Percentiles rank a stretch among this genome's conserved stretches.
Evolutionary conservation across 2,888 invertebrate genomes (phyloP).

Genomic region (Platynereis dumerilii): DNA sequence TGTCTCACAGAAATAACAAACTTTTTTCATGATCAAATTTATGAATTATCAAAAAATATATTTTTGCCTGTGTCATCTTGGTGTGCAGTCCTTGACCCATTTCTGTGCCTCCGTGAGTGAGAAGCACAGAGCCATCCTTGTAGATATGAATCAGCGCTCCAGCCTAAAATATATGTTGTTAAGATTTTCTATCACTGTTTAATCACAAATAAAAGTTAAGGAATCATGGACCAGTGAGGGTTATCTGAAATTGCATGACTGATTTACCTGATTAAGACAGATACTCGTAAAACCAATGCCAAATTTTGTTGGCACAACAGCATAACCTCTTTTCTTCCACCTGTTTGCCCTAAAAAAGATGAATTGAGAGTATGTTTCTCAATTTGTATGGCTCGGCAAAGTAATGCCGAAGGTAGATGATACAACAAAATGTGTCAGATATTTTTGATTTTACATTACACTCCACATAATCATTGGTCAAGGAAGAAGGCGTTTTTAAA

Average conservation of each 20-base stretch:
- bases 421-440: neutral
- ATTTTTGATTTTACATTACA: too few species aligned
- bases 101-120: constrained; percentile 86
- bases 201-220: too few species aligned
- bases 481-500: too few species aligned
- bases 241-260: too few species aligned
- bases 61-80: constrained; percentile 86
- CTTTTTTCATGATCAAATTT: too few species aligned
- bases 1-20: too few species aligned
- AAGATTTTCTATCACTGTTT: too few species aligned
- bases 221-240: too few species aligned
- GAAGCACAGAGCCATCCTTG: constrained; percentile 77
- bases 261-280: neutral
- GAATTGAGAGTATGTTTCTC: neutral
- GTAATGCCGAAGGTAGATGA: too few species aligned
- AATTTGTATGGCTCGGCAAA: neutral
- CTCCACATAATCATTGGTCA: too few species aligned
- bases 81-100: constrained; percentile 97
- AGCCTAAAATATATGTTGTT: too few species aligned
- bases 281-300: constrained; percentile 69
- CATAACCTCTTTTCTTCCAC: constrained; percentile 86
- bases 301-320: constrained; percentile 82
- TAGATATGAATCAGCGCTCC: constrained; percentile 82
- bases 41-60: too few species aligned
- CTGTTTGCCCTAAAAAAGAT: constrained; percentile 66